phyloP scores from a whole-genome alignment of 2,888 invertebrate species.

The Conistra vaccinii region DNA sequence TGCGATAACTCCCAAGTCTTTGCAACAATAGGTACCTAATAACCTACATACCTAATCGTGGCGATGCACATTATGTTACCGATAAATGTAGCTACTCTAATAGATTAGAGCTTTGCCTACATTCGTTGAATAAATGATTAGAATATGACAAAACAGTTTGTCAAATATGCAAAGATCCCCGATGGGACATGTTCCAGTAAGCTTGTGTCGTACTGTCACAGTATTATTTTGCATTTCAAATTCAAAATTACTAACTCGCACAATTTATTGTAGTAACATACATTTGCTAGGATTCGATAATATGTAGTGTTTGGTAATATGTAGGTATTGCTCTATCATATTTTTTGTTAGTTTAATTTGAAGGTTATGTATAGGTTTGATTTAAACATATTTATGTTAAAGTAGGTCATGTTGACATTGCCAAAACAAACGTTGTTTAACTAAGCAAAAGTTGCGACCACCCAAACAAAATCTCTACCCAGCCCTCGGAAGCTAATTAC shows the following conservation, averaged over 20 bases:
- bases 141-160: constrained; percentile 80
- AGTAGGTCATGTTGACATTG: neutral
- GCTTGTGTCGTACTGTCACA: constrained; percentile 71
- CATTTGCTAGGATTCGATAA: constrained; percentile 60
- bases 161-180: constrained; percentile 85
- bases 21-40: neutral
- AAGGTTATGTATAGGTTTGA: neutral
- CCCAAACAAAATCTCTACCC: neutral
- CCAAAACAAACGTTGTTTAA: neutral
- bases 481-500: constrained; percentile 30
- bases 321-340: neutral
- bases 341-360: neutral
- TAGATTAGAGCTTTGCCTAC: constrained; percentile 51
- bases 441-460: neutral
- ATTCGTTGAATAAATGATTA: constrained; percentile 73
- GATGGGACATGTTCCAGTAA: constrained; percentile 71
- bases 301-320: constrained; percentile 19
- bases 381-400: too few relatives aligned
- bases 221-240: constrained; percentile 77
- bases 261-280: constrained; percentile 69
- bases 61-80: neutral
- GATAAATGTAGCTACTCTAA: constrained; percentile 36
- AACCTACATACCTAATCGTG: neutral
- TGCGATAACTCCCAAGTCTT: neutral
- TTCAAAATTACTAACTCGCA: constrained; percentile 75